Evolutionary conservation across 2,888 invertebrate species (phyloP).

Genomic region (Macrosiphum euphorbiae): DNA sequence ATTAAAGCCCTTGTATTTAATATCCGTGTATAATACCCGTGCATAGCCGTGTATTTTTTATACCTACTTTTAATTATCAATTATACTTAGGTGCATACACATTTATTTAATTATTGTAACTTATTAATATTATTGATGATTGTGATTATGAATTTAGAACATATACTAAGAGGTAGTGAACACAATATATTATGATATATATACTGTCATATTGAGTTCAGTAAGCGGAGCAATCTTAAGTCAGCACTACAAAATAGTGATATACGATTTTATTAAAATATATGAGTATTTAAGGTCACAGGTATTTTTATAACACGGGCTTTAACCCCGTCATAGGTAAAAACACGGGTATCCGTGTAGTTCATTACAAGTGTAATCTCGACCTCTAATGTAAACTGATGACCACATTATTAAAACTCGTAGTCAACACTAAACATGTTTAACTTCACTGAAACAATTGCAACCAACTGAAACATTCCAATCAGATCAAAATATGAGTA

Average conservation of each 20-base stretch:
- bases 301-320: not conserved
- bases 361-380: not conserved
- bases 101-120: not conserved
- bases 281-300: not conserved
- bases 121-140: not conserved
- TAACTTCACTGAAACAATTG: too few species aligned
- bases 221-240: not conserved
- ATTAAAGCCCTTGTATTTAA: too few species aligned
- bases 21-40: too few species aligned
- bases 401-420: too few species aligned
- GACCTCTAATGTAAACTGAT: too few species aligned
- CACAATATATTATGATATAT: too few species aligned
- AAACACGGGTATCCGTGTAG: not conserved
- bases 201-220: not conserved
- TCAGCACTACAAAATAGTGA: not conserved
- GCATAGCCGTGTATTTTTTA: too few species aligned
- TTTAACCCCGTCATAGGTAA: not conserved
- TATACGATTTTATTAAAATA: not conserved
- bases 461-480: too few species aligned
- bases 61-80: too few species aligned
- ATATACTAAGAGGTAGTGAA: not conserved
- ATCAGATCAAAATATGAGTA: too few species aligned
- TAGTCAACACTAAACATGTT: too few species aligned
- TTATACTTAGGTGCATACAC: not conserved
- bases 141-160: not conserved